Conservation (phyloP, 2,888 invertebrate species). For the Tineola bisselliella region DNA sequence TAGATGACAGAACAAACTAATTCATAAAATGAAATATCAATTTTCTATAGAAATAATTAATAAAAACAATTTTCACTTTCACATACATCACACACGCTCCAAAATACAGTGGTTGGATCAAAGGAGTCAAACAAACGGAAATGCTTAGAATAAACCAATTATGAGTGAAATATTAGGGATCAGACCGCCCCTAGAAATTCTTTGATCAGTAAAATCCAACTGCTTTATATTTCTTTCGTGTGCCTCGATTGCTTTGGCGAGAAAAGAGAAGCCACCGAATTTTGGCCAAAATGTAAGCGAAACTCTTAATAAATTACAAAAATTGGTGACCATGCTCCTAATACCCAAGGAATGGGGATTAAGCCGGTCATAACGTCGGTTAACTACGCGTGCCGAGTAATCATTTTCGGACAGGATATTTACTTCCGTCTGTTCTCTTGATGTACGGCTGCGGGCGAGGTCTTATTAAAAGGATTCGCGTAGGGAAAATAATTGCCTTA, state of each 20-base stretch:
- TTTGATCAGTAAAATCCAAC: conserved; percentile 55
- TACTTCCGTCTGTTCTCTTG: conserved; percentile 55
- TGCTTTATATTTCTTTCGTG: conserved; percentile 52
- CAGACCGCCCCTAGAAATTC: conserved; percentile 48
- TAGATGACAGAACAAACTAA: not conserved
- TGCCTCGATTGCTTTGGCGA: conserved; percentile 27
- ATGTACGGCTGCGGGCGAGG: conserved; percentile 31
- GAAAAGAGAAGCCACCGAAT: conserved; percentile 52
- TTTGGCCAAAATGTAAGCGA: conserved; percentile 41
- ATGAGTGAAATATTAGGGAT: conserved; percentile 69
- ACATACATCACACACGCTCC: not conserved
- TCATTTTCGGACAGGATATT: conserved; percentile 63
- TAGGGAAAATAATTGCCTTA: conserved; percentile 11
- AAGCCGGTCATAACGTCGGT: conserved; percentile 56
- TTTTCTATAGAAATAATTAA: too few relatives aligned
- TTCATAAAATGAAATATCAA: too few relatives aligned
- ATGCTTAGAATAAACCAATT: conserved; percentile 68
- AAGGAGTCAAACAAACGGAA: conserved; percentile 60
- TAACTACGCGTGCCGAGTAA: conserved; percentile 60
- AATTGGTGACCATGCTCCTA: conserved; percentile 59
- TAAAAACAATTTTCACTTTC: not conserved
- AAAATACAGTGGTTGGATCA: conserved; percentile 60
- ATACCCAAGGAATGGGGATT: conserved; percentile 61
- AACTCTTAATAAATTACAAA: conserved; percentile 64
- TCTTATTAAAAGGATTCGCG: conserved; percentile 41